Conservation (phyloP, 2,888 invertebrate species). For the Aphrophora alni region DNA sequence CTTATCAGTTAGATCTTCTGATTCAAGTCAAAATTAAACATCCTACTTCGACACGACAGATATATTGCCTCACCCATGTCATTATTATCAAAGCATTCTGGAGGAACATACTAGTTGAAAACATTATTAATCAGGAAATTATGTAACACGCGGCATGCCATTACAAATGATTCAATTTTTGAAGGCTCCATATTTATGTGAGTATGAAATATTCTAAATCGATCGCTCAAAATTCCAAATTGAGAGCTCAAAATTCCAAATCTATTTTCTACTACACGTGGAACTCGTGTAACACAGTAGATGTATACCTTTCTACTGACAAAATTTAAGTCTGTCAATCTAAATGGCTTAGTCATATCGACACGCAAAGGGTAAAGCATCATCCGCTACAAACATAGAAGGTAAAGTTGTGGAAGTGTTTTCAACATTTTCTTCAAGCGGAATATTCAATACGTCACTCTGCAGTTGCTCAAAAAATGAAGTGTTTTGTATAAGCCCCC, state of each 20-base stretch:
- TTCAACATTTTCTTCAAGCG: not conserved
- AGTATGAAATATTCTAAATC: not conserved
- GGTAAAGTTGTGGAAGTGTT: not conserved
- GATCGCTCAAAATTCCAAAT: slow-evolving; percentile 4
- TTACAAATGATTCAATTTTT: slow-evolving; percentile 2
- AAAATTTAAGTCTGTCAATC: not conserved
- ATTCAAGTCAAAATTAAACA: no score
- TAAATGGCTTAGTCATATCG: slow-evolving; percentile 1
- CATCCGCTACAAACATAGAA: not conserved
- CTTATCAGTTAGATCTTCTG: no score
- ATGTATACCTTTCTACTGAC: not conserved
- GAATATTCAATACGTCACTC: not conserved
- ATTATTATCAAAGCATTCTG: no score
- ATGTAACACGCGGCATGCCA: not conserved
- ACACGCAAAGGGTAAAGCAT: not conserved
- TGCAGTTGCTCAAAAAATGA: not conserved
- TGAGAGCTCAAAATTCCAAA: slow-evolving; percentile 13
- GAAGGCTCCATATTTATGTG: not conserved
- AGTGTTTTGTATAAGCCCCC: slow-evolving; percentile 44
- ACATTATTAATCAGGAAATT: not conserved
- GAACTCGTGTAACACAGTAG: not conserved
- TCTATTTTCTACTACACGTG: not conserved
- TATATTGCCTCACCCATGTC: no score
- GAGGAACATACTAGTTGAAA: not conserved
- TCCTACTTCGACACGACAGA: no score